phyloP scores from a whole-genome alignment of 2,797 vertebrate genomes.

The Acrossocheilus wenchowensis region DNA sequence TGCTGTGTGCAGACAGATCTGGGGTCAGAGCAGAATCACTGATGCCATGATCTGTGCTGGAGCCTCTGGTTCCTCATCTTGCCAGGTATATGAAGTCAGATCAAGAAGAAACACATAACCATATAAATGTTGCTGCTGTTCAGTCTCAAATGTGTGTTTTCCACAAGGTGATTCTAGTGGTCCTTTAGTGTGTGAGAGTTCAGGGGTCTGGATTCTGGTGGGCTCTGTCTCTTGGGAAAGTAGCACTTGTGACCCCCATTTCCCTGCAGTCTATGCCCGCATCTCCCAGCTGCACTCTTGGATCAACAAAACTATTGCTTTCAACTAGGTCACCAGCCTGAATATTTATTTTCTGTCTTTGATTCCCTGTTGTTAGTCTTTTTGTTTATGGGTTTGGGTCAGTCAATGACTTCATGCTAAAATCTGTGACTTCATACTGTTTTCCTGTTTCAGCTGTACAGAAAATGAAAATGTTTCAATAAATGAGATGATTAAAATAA shows the following conservation, averaged over 20 bases:
- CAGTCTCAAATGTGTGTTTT: neutral
- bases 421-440: too few species aligned
- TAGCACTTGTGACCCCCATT: constrained; percentile 65
- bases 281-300: constrained; percentile 73
- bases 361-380: neutral
- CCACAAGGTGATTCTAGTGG: constrained; percentile 85
- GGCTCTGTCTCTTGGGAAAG: constrained; percentile 87
- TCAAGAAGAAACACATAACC: neutral
- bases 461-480: neutral
- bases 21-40: constrained; percentile 75
- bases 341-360: neutral
- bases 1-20: constrained; percentile 71
- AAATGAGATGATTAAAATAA: neutral
- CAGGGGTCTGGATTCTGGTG: constrained; percentile 80
- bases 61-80: constrained; percentile 81
- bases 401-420: neutral
- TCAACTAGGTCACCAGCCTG: neutral
- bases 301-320: too few species aligned
- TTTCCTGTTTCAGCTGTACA: neutral
- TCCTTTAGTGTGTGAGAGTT: constrained; percentile 83
- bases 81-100: constrained; percentile 75
- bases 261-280: constrained; percentile 75
- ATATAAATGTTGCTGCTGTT: neutral
- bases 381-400: neutral
- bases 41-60: constrained; percentile 83